phyloP scores from a whole-genome alignment of 2,113 vertebrate species.

The Nycticebus coucang region DNA sequence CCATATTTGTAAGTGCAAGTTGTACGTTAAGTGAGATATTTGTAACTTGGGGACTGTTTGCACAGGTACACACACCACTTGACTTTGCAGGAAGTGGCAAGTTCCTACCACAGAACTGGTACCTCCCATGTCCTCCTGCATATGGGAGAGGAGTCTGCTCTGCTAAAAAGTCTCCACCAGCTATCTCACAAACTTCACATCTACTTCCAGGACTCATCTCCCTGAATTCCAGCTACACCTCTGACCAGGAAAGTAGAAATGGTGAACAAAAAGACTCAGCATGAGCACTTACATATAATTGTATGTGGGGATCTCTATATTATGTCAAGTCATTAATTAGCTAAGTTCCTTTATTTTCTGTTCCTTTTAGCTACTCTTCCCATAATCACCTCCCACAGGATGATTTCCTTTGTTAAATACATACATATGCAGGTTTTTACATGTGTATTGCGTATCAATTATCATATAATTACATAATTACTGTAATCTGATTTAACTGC shows the following conservation, averaged over 20 bases:
- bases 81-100: background rate
- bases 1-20: no score
- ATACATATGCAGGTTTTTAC: constrained; percentile 82
- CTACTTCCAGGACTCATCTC: background rate
- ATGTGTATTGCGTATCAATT: constrained; percentile 86
- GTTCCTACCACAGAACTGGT: background rate
- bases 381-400: constrained; percentile 38
- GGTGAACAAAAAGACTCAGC: background rate
- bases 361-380: constrained; percentile 13
- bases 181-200: no score
- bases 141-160: background rate
- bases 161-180: background rate
- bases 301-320: background rate
- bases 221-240: background rate
- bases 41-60: no score
- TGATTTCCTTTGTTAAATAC: constrained; percentile 84
- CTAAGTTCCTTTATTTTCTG: constrained; percentile 18
- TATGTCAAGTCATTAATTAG: constrained; percentile 41
- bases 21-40: no score
- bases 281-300: background rate
- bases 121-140: background rate
- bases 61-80: background rate
- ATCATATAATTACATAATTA: constrained; percentile 87
- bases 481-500: constrained; percentile 86
- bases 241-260: background rate